phyloP scores from a whole-genome alignment of 2,113 vertebrate species.

The Thermophis baileyi region DNA sequence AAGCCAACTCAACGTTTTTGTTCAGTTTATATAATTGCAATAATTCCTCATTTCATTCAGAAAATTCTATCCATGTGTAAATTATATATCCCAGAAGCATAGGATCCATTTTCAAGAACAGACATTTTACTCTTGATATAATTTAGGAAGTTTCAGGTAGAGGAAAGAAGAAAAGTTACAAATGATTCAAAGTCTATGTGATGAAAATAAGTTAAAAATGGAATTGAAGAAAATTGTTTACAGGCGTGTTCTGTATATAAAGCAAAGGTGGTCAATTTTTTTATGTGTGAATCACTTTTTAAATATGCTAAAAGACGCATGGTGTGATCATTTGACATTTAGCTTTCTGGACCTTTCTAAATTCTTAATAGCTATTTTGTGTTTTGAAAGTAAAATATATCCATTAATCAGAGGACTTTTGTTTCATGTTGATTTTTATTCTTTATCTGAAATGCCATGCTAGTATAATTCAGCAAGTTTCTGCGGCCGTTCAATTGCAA shows the following conservation, averaged over 20 bases:
- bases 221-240: neutral
- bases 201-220: neutral
- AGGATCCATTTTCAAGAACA: neutral
- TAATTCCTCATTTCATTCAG: neutral
- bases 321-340: neutral
- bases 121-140: neutral
- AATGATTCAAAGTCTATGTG: neutral
- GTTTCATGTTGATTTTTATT: neutral
- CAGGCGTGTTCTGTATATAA: neutral
- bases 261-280: neutral
- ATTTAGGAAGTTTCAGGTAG: neutral
- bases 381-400: neutral
- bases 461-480: neutral
- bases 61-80: neutral
- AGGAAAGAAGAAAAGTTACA: neutral
- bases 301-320: neutral
- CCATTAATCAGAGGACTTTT: neutral
- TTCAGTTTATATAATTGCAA: neutral
- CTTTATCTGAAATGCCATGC: neutral
- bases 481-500: neutral
- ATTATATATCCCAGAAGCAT: neutral
- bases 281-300: neutral
- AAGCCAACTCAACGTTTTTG: neutral
- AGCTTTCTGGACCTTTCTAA: neutral
- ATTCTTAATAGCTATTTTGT: neutral